Evolutionary conservation across 2,113 vertebrate species (phyloP), one percentile per base, ranked within the genome.

Genomic region (Ctenodactylus gundi): DNA sequence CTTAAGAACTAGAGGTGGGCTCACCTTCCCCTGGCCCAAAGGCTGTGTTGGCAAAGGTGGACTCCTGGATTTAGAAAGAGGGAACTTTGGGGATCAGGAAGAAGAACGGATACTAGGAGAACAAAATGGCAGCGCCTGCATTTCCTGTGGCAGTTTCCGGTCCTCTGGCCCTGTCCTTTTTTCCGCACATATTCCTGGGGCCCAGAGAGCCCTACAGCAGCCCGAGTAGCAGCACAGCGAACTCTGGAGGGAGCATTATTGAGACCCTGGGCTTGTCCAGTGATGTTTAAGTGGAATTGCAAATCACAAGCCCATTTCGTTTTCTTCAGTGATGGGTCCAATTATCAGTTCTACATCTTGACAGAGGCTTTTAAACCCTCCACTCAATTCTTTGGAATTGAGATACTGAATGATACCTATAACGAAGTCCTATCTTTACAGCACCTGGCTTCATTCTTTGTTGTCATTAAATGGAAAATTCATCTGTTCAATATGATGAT

Each of bases 391-490:
- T 90, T 91, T 86, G 76, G 34, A 94, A 94, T 49, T 64, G 77
- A 95, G 36, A 88, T 85, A 85, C 55, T 62, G 55, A 88, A 44
- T 85, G 57, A 88, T 85, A 92, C 15, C 57, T 83, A 83, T 84
- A 86, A 96, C 83, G 64, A 90, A 97, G 86, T 83, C 57, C 39
- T 85, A 95, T 95, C 93, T 95, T 88, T 95, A 94, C 34, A 95
- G 91, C 29, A 67, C 64, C 73, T 94, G 78, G 95, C 94, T 94
- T 88, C 64, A 91, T 91, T 86, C 86, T 92, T 94, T 83, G 34
- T 78, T 94, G 91, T 89, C 93, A 93, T 95, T 93, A 96, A 95
- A 77, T 70, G 36, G 82, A 95, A 97, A 95, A 86, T 95, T 92
- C 91, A 86, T 1, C 95, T 95, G 78, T 31, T 93, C 68, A 91